phyloP scores from a whole-genome alignment of 2,888 invertebrate genomes.

The Stegophylla sp. region DNA sequence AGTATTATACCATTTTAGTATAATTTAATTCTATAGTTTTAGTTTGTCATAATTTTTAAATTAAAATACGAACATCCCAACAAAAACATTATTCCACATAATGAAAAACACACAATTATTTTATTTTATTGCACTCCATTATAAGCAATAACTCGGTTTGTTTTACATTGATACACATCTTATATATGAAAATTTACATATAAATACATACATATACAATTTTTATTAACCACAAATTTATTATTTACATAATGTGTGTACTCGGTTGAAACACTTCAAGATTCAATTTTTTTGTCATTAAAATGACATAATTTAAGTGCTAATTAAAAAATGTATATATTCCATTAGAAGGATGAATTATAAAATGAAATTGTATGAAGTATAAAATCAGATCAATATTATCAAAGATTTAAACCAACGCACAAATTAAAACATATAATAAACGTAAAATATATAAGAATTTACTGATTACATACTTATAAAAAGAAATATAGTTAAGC shows the following conservation, averaged over 20 bases:
- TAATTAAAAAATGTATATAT: not conserved
- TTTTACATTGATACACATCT: too few relatives aligned
- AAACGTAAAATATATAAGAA: not conserved
- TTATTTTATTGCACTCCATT: too few relatives aligned
- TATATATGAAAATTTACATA: not conserved
- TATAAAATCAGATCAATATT: not conserved
- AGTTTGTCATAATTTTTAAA: too few relatives aligned
- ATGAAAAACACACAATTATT: too few relatives aligned
- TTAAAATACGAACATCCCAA: too few relatives aligned
- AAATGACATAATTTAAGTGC: not conserved
- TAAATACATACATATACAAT: not conserved
- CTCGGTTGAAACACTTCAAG: not conserved
- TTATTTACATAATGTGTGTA: not conserved
- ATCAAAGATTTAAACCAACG: not conserved
- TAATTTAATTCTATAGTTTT: too few relatives aligned
- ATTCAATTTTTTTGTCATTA: not conserved
- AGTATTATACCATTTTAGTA: too few relatives aligned
- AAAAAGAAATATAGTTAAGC: not conserved
- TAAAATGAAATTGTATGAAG: too few relatives aligned
- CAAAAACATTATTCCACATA: too few relatives aligned
- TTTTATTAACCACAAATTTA: not conserved
- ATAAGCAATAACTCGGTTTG: not conserved
- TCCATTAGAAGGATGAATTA: not conserved
- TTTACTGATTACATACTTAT: not conserved
- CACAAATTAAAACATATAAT: not conserved